A percentile compares a stretch with the other conserved stretches of the same genome.
phyloP scores from a whole-genome alignment of 2,113 vertebrate species.

The Serinus canaria region DNA sequence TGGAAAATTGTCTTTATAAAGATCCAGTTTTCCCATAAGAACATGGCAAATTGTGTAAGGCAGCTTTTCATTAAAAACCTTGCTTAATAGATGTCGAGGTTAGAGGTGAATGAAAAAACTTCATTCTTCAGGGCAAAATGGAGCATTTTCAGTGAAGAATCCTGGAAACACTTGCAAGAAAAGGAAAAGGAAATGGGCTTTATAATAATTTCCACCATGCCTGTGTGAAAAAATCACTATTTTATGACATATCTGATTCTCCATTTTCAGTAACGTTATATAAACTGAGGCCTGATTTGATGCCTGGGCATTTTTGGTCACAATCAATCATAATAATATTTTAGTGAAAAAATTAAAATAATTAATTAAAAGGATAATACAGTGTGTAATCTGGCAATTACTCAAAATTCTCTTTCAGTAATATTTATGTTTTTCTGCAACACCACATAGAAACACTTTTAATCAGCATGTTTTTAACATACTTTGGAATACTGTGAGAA shows the following conservation, averaged over 20 bases:
- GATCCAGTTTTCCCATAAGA: neutral
- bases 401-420: neutral
- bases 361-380: neutral
- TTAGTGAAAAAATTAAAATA: neutral
- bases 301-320: neutral
- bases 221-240: neutral
- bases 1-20: neutral
- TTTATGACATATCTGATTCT: neutral
- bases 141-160: neutral
- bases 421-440: neutral
- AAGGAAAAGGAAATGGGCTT: neutral
- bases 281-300: neutral
- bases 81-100: neutral
- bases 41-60: neutral
- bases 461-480: neutral
- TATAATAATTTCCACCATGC: neutral
- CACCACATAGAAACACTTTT: neutral
- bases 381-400: neutral
- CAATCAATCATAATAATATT: neutral
- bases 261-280: neutral
- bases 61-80: neutral
- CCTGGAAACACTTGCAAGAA: neutral
- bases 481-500: neutral
- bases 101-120: neutral
- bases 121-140: neutral